These are phyloP conservation scores for Oscheius sp. DNA, from an alignment of 2,888 invertebrate species.

Conservation along the genomic window DNA sequence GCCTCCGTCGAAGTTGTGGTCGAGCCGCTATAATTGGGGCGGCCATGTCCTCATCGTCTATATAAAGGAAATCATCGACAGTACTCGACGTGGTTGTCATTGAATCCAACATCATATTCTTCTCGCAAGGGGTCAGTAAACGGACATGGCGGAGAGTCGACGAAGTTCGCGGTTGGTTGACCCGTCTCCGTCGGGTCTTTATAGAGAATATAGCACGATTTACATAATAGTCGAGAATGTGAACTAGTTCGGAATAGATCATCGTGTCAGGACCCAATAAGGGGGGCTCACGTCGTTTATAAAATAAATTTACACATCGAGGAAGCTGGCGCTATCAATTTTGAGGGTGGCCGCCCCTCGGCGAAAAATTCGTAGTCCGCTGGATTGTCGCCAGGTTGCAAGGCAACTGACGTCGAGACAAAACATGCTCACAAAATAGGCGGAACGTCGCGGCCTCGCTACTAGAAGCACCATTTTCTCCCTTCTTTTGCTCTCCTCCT, in stretches of 20 bases:
- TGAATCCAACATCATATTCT: constrained; percentile 53
- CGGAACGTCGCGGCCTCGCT: not conserved
- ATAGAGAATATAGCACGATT: constrained; percentile 35
- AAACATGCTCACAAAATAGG: not conserved
- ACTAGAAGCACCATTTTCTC: not conserved
- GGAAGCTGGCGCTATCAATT: constrained; percentile 15
- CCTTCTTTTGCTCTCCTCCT: constrained; percentile 5
- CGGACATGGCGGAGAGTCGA: constrained; percentile 15
- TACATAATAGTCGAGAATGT: constrained; percentile 56
- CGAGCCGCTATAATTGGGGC: constrained; percentile 55
- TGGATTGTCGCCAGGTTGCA: constrained; percentile 29
- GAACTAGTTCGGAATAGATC: constrained; percentile 56
- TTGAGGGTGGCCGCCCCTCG: not conserved
- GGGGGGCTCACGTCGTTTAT: constrained; percentile 23
- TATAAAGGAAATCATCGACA: constrained; percentile 49
- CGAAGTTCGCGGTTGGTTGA: not conserved
- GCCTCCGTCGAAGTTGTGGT: constrained; percentile 37
- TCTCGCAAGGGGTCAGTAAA: constrained; percentile 47
- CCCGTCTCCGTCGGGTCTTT: constrained; percentile 14
- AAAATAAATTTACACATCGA: constrained; percentile 6
- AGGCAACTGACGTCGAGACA: constrained; percentile 30
- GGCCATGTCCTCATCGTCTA: constrained; percentile 50
- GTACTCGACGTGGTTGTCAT: constrained; percentile 45
- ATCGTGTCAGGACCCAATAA: constrained; percentile 30
- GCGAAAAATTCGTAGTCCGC: constrained; percentile 19